phyloP scores from a whole-genome alignment of 2,797 vertebrate species.

The Podarcis lilfordi region DNA sequence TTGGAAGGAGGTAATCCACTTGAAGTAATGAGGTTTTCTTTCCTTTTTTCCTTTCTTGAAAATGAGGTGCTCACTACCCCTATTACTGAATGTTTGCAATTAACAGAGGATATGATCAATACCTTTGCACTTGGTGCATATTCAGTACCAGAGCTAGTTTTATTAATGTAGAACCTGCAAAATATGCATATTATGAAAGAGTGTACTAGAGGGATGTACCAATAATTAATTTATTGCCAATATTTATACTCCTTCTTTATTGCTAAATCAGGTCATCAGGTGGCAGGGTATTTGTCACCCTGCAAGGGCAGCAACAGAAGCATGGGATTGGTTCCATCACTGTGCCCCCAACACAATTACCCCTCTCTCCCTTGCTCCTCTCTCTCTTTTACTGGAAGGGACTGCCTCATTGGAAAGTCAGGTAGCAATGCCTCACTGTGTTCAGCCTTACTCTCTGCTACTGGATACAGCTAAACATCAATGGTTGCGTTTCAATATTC shows the following conservation, averaged over 20 bases:
- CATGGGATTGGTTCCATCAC: too few relatives aligned
- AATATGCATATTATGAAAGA: not conserved
- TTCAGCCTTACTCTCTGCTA: too few relatives aligned
- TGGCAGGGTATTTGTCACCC: too few relatives aligned
- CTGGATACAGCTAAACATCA: too few relatives aligned
- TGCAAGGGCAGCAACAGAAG: too few relatives aligned
- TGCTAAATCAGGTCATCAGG: not conserved
- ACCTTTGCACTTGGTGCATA: not conserved
- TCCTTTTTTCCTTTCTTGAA: not conserved
- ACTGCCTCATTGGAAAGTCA: too few relatives aligned
- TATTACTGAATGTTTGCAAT: not conserved
- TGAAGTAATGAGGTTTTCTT: not conserved
- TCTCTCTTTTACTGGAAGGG: too few relatives aligned
- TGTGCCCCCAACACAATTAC: too few relatives aligned
- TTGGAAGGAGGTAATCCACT: not conserved
- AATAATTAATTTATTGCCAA: not conserved
- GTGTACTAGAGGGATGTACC: not conserved
- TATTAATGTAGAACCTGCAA: not conserved
- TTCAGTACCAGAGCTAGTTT: not conserved
- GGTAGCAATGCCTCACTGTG: too few relatives aligned
- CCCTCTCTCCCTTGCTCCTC: too few relatives aligned
- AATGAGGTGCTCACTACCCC: not conserved
- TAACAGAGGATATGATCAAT: not conserved
- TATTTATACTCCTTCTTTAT: not conserved
- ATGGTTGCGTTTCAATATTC: too few relatives aligned